Conservation (phyloP, 2,113 vertebrate species). For the Anseranas semipalmata region DNA sequence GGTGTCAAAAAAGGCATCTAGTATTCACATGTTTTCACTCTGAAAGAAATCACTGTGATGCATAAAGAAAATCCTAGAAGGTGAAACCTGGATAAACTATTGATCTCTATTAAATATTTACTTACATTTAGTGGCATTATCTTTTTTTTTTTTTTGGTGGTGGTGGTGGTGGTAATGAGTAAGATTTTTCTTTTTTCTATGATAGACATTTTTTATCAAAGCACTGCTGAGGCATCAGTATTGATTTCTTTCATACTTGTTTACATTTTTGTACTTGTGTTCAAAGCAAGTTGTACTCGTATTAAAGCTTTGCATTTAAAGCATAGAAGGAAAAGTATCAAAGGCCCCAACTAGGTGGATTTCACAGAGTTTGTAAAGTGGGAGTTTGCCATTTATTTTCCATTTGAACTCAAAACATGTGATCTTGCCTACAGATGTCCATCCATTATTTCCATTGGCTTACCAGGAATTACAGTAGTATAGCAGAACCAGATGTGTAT, state of each 20-base stretch:
- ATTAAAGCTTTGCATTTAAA: constrained; percentile 25
- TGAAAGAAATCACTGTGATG: background rate
- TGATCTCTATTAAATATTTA: background rate
- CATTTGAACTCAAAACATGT: constrained; percentile 1
- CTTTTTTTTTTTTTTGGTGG: background rate
- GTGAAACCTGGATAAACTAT: background rate
- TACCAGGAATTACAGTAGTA: background rate
- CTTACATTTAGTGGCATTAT: background rate
- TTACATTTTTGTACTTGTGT: background rate
- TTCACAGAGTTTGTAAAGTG: background rate
- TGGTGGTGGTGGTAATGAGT: background rate
- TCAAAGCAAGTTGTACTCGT: no score
- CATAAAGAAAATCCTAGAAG: background rate
- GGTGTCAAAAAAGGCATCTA: background rate
- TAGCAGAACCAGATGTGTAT: background rate
- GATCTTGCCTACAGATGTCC: background rate
- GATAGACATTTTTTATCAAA: background rate
- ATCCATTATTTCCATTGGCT: constrained; percentile 1
- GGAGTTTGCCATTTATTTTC: background rate
- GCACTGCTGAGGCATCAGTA: background rate
- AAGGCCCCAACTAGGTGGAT: background rate
- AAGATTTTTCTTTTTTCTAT: background rate
- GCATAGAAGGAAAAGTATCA: background rate
- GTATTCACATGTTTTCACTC: background rate
- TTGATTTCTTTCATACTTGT: background rate